Base-by-base conservation (phyloP, 2,113 vertebrate species). In the Ascaphus truei region DNA sequence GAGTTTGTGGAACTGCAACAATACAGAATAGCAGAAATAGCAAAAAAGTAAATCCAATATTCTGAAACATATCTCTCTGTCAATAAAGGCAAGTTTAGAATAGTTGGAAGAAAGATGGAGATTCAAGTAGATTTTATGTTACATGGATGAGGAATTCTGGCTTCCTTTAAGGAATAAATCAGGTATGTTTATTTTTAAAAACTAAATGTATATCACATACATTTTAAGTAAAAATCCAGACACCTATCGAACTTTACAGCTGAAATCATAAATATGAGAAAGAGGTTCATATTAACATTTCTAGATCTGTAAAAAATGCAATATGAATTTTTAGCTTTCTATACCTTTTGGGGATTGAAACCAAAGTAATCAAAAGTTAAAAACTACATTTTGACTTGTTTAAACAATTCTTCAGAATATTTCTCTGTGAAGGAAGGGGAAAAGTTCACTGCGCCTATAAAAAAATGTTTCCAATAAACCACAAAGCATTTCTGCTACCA, bases 351-450 rank as follows among this genome's bases (percentile, higher is more conserved):
- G 81, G 79, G 80, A 79, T 64, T 1, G 6, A 83, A 86, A 79
- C 68, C 52, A 76, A 85, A 80, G 79, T 62, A 61, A 72, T 73
- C 0, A 2, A 77, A 78, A 79, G 83, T 79, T 81, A 87, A 83
- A 80, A 80, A 76, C 85, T 82, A 79, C 75, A 84, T 83, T 85
- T 80, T 79, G 83, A 84, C 84, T 76, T 79, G 66, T 81, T 82
- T 50, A 75, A 73, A 65, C 62, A 82, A 73, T 57, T 83, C 75
- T 63, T 80, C 64, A 60, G 72, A 80, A 72, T 52, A 78, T 79
- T 79, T 81, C 77, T 77, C 72, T 79, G 81, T 77, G 74, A 76
- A 84, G 73, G 62, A 71, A 31, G 2, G 62, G 57, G 47, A 60
- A 66, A 71, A 71, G 67, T 71, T 71, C 67, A 71, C 25, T 18